phyloP scores from a whole-genome alignment of 2,797 vertebrate genomes.

The Hylomyscus alleni region DNA sequence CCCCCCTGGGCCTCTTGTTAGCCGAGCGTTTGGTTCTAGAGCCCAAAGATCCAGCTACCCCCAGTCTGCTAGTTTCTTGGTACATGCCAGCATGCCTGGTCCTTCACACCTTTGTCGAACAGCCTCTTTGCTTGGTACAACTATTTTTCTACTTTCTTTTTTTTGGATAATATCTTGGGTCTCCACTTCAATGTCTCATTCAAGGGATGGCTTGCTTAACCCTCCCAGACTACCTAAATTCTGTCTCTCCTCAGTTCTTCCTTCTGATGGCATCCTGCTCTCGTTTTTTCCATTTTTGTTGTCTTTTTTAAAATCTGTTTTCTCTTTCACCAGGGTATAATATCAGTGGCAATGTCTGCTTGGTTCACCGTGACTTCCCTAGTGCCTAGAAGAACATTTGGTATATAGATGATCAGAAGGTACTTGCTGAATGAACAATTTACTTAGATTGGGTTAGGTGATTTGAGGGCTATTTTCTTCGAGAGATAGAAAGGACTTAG shows the following conservation, averaged over 20 bases:
- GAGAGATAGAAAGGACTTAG: not conserved
- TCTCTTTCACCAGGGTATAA: not conserved
- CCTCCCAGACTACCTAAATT: not conserved
- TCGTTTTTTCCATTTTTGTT: not conserved
- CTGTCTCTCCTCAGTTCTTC: not conserved
- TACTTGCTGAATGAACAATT: not conserved
- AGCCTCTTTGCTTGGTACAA: not conserved
- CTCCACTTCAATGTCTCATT: not conserved
- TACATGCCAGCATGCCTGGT: not conserved
- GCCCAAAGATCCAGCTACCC: not conserved
- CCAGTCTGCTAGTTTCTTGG: not conserved
- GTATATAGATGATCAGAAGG: not conserved
- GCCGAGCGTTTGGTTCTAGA: not conserved
- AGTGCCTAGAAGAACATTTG: not conserved
- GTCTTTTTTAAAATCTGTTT: not conserved
- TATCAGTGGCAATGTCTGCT: not conserved
- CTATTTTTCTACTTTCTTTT: not conserved
- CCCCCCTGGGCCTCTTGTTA: not conserved
- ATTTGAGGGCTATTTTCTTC: not conserved
- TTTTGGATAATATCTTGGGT: not conserved
- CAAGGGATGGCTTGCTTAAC: not conserved
- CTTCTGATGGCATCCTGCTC: not conserved
- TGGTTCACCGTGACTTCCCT: not conserved
- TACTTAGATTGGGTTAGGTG: not conserved
- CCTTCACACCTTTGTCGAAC: not conserved